These are phyloP conservation scores for Centropyge bicolor DNA, from an alignment of 2,797 vertebrate genomes.

Conservation along the genomic window DNA sequence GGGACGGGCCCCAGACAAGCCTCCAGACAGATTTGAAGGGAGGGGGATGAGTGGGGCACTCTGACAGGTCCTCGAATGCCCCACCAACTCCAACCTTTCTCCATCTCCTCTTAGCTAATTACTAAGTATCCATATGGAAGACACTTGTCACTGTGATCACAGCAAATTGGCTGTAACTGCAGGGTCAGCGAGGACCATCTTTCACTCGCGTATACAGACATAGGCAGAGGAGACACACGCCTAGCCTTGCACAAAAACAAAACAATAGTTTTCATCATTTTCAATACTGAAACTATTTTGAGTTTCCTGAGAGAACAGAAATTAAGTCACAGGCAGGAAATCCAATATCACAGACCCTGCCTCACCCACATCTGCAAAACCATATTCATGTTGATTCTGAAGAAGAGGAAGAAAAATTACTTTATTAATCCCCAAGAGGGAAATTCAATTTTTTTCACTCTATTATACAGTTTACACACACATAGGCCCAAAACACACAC, in stretches of 20 bases:
- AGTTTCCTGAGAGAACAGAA: conserved; percentile 31
- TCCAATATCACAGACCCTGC: conserved; percentile 31
- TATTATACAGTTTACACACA: too few species aligned
- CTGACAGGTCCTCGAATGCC: conserved; percentile 69
- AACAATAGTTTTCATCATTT: conserved; percentile 23
- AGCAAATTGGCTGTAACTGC: conserved; percentile 70
- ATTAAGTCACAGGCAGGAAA: conserved; percentile 29
- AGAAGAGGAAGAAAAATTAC: too few species aligned
- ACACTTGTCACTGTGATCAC: conserved; percentile 72
- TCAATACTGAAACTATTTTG: conserved; percentile 16
- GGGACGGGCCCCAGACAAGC: conserved; percentile 45
- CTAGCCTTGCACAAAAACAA: conserved; percentile 5
- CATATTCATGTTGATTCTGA: conserved; percentile 28
- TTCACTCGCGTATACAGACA: conserved; percentile 8
- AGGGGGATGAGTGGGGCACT: conserved; percentile 37
- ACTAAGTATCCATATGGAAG: conserved; percentile 66
- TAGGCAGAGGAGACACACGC: not conserved
- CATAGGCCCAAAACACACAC: too few species aligned
- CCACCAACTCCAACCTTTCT: conserved; percentile 59
- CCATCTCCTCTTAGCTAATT: conserved; percentile 73
- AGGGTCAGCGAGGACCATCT: conserved; percentile 54
- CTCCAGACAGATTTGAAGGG: conserved; percentile 64
- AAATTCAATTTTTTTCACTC: too few species aligned
- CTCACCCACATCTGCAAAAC: conserved; percentile 25
- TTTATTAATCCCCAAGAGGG: too few species aligned